A percentile compares a stretch with the other conserved stretches of the same genome.
Conservation (phyloP, 2,797 vertebrate genomes). For the Miichthys miiuy region DNA sequence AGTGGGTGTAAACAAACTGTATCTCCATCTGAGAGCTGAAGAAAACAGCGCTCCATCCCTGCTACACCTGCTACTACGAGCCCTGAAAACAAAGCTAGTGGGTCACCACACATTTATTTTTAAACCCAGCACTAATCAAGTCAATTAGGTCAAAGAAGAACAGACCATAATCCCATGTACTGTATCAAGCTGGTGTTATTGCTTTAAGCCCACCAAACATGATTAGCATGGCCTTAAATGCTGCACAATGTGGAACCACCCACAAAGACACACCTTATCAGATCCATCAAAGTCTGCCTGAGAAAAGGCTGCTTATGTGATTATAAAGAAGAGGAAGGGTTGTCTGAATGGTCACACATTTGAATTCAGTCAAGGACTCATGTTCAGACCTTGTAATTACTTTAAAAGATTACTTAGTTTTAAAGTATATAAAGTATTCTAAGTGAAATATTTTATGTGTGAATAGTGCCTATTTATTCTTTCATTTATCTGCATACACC, state of each 20-base stretch:
- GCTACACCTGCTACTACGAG: constrained; percentile 44
- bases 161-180: constrained; percentile 74
- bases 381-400: neutral
- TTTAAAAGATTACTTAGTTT: too few relatives aligned
- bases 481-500: neutral
- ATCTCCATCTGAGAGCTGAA: constrained; percentile 28
- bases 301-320: constrained; percentile 29
- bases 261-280: constrained; percentile 52
- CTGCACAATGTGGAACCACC: constrained; percentile 48
- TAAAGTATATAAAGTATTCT: too few relatives aligned
- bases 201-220: constrained; percentile 62
- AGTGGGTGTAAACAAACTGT: neutral
- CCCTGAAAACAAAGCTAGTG: constrained; percentile 77
- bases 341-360: constrained; percentile 12
- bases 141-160: constrained; percentile 84
- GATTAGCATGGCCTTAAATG: constrained; percentile 59
- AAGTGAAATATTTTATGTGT: neutral
- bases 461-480: neutral
- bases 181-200: constrained; percentile 55
- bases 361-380: neutral
- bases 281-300: constrained; percentile 22
- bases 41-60: constrained; percentile 22
- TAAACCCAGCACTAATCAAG: constrained; percentile 82
- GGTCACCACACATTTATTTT: constrained; percentile 83
- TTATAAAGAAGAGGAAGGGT: neutral